Evolutionary conservation across 2,888 invertebrate species (phyloP).

Genomic region (Microctonus aethiopoides): DNA sequence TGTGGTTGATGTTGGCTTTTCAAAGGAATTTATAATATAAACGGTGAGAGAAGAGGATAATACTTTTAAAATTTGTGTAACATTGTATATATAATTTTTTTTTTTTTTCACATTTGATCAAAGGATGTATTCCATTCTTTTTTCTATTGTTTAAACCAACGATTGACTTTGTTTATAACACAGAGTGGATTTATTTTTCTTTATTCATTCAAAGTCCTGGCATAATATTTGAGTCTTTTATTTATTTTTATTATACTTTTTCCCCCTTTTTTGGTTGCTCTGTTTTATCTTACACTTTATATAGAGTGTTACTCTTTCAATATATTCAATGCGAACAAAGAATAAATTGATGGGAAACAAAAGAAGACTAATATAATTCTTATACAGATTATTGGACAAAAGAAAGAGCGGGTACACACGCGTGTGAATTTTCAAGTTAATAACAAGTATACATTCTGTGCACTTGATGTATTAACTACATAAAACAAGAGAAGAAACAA

Average conservation of each 20-base stretch:
- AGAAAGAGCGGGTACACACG: neutral
- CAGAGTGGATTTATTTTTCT: neutral
- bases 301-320: neutral
- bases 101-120: neutral
- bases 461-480: neutral
- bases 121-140: neutral
- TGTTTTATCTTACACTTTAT: neutral
- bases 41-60: neutral
- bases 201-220: neutral
- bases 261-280: neutral
- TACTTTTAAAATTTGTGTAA: too few species aligned
- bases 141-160: neutral
- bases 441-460: neutral
- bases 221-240: neutral
- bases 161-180: slow-evolving; percentile 1
- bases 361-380: neutral
- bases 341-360: neutral
- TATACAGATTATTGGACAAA: neutral
- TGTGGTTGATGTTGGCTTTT: neutral
- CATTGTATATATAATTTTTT: too few species aligned
- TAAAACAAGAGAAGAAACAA: neutral
- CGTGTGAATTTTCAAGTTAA: slow-evolving; percentile 5
- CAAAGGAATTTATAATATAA: neutral
- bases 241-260: neutral
- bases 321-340: neutral